phyloP scores from a whole-genome alignment of 2,888 invertebrate species.

The Nomada flava region DNA sequence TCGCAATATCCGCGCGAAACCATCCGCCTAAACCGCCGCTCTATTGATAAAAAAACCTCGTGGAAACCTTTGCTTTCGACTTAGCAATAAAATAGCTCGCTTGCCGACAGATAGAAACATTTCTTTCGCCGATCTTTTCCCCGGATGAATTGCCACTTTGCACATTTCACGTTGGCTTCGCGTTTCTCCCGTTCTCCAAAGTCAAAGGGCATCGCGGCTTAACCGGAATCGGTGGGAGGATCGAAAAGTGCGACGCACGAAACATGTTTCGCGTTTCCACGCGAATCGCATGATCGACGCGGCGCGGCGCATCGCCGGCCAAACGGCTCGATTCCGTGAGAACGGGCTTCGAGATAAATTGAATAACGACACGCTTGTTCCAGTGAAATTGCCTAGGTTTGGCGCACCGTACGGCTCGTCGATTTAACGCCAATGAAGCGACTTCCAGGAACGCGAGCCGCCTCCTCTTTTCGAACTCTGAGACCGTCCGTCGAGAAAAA shows the following conservation, averaged over 20 bases:
- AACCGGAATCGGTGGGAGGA: neutral
- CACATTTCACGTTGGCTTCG: neutral
- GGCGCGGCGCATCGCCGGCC: slow-evolving; percentile 13
- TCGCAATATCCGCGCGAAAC: slow-evolving; percentile 13
- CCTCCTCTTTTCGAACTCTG: neutral
- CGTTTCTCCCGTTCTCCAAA: neutral
- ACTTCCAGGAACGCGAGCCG: slow-evolving; percentile 9
- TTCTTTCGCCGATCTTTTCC: too few relatives aligned
- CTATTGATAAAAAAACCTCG: slow-evolving; percentile 4
- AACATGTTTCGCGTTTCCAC: slow-evolving; percentile 22
- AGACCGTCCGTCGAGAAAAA: neutral
- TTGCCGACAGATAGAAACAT: too few relatives aligned
- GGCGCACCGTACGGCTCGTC: slow-evolving; percentile 13
- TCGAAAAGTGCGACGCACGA: slow-evolving; percentile 4
- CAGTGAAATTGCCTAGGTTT: slow-evolving; percentile 31
- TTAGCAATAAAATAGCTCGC: too few relatives aligned
- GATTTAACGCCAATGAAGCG: slow-evolving; percentile 39
- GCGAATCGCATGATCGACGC: slow-evolving; percentile 24
- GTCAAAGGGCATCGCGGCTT: too few relatives aligned
- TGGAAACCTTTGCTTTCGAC: too few relatives aligned
- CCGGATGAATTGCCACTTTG: neutral
- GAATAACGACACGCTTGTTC: slow-evolving; percentile 51
- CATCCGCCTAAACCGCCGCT: neutral
- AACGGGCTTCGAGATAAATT: slow-evolving; percentile 35
- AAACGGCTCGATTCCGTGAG: slow-evolving; percentile 41